Evolutionary conservation across 2,113 vertebrate species (phyloP), one percentile per base, ranked within the genome.

Genomic region (Protomyctophum bolini): DNA sequence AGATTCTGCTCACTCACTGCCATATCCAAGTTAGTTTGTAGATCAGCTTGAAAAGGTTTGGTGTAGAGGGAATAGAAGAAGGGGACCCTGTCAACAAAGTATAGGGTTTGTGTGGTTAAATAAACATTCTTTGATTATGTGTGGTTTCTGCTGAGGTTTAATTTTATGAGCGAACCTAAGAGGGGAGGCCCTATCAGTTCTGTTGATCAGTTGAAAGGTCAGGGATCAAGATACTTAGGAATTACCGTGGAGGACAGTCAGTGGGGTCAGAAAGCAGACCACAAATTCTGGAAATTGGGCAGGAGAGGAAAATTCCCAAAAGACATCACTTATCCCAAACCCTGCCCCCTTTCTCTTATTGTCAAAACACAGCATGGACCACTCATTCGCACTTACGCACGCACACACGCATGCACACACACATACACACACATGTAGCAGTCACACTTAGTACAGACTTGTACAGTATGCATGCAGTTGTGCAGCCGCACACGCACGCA

Each of bases 201-300:
- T 47, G 41, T 49, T 50, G 59, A 69, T 52, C 0, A 11, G 59
- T 78, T 58, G 6, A 28, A 45, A 3, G 58, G 68, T 70, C 71
- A 80, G 61, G 76, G 78, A 41, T 83, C 52, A 70, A 52, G 15
- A 74, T 70, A 6, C 60, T 48, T 0, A 7, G 29, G 21, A 81
- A 70, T 71, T 69, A 50, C 10, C 28, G 12, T 5, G 8, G 6
- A 49, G 61, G 70, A 55, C 33, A 41, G 54, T 68, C 41, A 77
- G 10, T 12, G 60, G 50, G 67, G 46, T 69, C 57, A 10, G 49
- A 62, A 7, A 49, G 62, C 50, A 66, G 48, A 64, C 45, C 14
- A 45, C 50, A 58, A 79, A 63, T 68, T 51, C 46, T 47, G 65
- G 15, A 83, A 74, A 62, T 2, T 48, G 47, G 33, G 21, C 21